A percentile compares a stretch with the other conserved stretches of the same genome.
These are phyloP conservation scores for Passerina amoena DNA, from an alignment of 2,113 vertebrate genomes.

Conservation along the genomic window DNA sequence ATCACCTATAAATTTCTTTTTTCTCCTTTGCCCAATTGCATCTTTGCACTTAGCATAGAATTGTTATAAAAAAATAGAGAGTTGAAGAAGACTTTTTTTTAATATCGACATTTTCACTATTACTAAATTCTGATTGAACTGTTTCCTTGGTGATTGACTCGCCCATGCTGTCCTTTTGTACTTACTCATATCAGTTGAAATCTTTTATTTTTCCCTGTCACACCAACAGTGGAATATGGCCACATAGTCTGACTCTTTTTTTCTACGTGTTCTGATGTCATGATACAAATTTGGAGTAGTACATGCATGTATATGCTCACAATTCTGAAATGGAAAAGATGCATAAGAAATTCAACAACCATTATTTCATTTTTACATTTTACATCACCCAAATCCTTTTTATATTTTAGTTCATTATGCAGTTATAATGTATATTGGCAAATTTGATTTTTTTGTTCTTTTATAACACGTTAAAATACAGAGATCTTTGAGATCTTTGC, in stretches of 20 bases:
- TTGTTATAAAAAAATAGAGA: background rate
- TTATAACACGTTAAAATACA: background rate
- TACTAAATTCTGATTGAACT: background rate
- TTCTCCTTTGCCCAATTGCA: background rate
- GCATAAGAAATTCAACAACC: background rate
- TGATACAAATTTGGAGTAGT: background rate
- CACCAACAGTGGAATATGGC: background rate
- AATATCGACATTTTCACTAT: background rate
- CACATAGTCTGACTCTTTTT: background rate
- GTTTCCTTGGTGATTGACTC: background rate
- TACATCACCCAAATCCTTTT: background rate
- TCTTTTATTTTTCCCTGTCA: background rate
- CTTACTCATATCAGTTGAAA: background rate
- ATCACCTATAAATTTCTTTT: constrained; percentile 28
- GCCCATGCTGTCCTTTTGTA: background rate
- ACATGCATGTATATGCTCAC: background rate
- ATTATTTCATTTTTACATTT: background rate
- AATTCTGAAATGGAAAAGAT: background rate
- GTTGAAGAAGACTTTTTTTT: background rate
- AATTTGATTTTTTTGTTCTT: background rate
- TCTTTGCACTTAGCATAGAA: background rate
- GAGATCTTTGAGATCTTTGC: background rate
- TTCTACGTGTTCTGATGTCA: background rate
- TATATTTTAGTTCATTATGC: background rate
- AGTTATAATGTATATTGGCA: background rate